A percentile compares a stretch with the other conserved stretches of the same genome.
These are phyloP conservation scores for Okamejei kenojei DNA, from an alignment of 2,797 vertebrate species.

Conservation along the genomic window DNA sequence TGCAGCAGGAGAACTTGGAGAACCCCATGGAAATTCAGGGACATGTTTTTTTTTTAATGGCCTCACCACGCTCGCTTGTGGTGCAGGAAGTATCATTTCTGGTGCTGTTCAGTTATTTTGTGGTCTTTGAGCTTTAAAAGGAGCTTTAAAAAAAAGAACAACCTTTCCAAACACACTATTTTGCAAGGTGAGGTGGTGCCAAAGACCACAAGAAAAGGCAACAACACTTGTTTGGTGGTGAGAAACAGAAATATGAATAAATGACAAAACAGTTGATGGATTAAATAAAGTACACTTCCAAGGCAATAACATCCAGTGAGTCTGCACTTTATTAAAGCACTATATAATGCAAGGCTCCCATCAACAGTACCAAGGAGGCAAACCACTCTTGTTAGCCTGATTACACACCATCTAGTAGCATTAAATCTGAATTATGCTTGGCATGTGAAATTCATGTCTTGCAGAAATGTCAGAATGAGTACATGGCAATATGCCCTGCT, in stretches of 20 bases:
- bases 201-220: not conserved
- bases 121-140: constrained; percentile 13
- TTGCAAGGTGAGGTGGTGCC: not conserved
- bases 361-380: not conserved
- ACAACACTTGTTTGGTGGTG: not conserved
- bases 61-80: not conserved
- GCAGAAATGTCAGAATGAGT: not conserved
- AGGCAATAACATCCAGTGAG: not conserved
- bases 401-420: not conserved
- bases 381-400: not conserved
- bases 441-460: not conserved
- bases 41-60: not conserved
- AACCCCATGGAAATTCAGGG: not conserved
- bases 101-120: not conserved
- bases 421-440: not conserved
- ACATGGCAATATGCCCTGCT: not conserved
- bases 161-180: not conserved
- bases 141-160: not conserved
- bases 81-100: not conserved
- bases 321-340: not conserved
- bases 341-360: not conserved
- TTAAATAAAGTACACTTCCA: not conserved
- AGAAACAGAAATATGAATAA: not conserved
- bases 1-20: not conserved
- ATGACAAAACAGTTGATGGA: not conserved